Percentiles rank a stretch among this genome's conserved stretches.
phyloP scores from a whole-genome alignment of 2,797 vertebrate species.

The Sebastes minor region DNA sequence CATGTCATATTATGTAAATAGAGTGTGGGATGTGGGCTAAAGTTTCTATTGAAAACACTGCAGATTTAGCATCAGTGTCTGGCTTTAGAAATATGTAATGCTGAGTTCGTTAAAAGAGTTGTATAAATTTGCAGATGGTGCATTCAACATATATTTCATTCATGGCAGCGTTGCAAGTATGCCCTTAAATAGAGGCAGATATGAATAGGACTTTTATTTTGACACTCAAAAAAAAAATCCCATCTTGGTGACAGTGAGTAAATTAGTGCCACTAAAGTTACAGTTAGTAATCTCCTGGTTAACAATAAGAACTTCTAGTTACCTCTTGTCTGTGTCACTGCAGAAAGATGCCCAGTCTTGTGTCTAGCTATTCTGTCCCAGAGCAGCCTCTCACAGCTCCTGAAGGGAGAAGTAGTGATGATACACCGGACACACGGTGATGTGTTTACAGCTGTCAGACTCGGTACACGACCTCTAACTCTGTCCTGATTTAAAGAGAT shows the following conservation, averaged over 20 bases:
- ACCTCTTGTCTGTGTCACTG: slow-evolving; percentile 65
- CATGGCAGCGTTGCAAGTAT: neutral
- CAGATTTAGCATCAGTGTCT: neutral
- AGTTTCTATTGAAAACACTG: slow-evolving; percentile 28
- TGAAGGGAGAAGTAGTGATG: neutral
- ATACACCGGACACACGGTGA: neutral
- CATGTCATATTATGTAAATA: slow-evolving; percentile 37
- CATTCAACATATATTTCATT: neutral
- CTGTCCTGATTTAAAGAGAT: neutral
- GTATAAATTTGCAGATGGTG: neutral
- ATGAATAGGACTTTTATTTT: slow-evolving; percentile 35
- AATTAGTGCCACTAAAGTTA: neutral
- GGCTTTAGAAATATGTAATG: neutral
- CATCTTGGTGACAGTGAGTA: neutral
- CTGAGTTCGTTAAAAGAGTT: neutral
- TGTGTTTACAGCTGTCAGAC: neutral
- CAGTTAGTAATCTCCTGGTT: neutral
- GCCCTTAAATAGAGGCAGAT: neutral
- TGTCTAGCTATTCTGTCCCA: too few relatives aligned
- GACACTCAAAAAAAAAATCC: neutral
- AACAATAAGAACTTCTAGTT: neutral
- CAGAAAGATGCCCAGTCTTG: neutral
- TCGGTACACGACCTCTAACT: neutral
- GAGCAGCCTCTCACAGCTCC: neutral
- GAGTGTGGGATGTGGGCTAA: neutral